Base-by-base conservation (phyloP, 2,113 vertebrate species). In the Ivindomyrus marchei region DNA sequence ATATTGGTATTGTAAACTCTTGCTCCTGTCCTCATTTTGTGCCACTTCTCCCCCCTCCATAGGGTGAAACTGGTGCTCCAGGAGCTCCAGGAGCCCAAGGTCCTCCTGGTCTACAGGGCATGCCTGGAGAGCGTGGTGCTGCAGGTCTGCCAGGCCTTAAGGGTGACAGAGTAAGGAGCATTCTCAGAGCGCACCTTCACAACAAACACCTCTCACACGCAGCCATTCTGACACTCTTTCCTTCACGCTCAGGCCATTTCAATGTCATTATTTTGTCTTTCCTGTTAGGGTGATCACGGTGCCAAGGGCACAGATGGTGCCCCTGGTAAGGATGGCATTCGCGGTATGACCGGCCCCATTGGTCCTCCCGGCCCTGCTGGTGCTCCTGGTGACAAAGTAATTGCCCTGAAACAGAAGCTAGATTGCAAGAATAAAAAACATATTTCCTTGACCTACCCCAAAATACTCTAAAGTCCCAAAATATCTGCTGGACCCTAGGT, bases 71-170 rank as follows among this genome's bases (percentile, higher is more conserved):
- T 95, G 98, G 98, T 93, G 95, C 97, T 84, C 92, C 97, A 6
- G 98, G 98, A 94, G 89, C 95, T 88, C 96, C 98, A 0, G 98
- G 98, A 21, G 94, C 90, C 92, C 97, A 98, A 91, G 98, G 98
- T 2, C 94, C 98, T 92, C 97, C 98, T 42, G 98, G 98, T 93
- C 97, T 99, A 93, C 98, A 99, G 95, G 98, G 98, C 88, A 99
- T 99, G 98, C 98, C 98, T n/a, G 98, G 98, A 91, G 98, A 99
- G 89, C 97, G 98, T 17, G 98, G 98, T 92, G 93, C 98, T 91
- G 97, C 95, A 91, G 98, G 98, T 88, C 98, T 99, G 94, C 98
- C 98, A 93, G 98, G 98, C 24, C 96, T 98, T 90, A 99, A 98
- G 94, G 98, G 98, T 91, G 97, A 98, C 95, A 97, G 98, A 98